phyloP scores from a whole-genome alignment of 2,888 invertebrate genomes.

The Charanyca ferruginea region DNA sequence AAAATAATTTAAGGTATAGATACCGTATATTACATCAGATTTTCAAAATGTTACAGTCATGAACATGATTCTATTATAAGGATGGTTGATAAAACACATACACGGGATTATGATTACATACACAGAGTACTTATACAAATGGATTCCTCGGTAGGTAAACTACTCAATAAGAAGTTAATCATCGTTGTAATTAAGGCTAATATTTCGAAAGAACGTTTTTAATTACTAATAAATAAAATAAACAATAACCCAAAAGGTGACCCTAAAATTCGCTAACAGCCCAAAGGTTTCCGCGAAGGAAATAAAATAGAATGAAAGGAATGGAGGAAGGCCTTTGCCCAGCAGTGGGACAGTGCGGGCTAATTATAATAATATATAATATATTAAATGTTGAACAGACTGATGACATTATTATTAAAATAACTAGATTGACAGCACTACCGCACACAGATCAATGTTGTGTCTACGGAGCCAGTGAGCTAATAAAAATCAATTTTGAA shows the following conservation, averaged over 20 bases:
- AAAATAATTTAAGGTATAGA: not conserved
- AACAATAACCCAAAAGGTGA: not conserved
- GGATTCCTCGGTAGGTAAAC: conserved; percentile 10
- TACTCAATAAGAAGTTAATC: conserved; percentile 1
- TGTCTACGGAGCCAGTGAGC: conserved; percentile 53
- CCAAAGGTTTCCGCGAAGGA: conserved; percentile 7
- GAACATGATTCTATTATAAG: conserved; percentile 15
- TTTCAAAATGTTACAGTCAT: conserved; percentile 32
- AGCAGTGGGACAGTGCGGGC: not conserved
- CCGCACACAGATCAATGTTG: conserved; percentile 51
- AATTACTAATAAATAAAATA: conserved; percentile 36
- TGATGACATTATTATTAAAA: conserved; percentile 17
- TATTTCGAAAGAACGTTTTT: conserved; percentile 25
- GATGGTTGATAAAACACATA: conserved; percentile 36
- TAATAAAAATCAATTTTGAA: conserved; percentile 19
- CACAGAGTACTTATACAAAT: conserved; percentile 22
- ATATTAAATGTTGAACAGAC: conserved; percentile 7
- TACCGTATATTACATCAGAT: not conserved
- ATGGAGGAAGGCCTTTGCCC: not conserved
- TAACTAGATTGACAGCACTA: conserved; percentile 52
- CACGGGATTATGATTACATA: conserved; percentile 31
- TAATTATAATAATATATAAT: not conserved
- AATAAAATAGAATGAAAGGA: conserved; percentile 7
- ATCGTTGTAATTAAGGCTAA: conserved; percentile 5
- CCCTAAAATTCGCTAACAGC: not conserved